These are phyloP conservation scores for Polydrusus pterygomalis DNA, from an alignment of 2,888 invertebrate species.

Conservation along the genomic window DNA sequence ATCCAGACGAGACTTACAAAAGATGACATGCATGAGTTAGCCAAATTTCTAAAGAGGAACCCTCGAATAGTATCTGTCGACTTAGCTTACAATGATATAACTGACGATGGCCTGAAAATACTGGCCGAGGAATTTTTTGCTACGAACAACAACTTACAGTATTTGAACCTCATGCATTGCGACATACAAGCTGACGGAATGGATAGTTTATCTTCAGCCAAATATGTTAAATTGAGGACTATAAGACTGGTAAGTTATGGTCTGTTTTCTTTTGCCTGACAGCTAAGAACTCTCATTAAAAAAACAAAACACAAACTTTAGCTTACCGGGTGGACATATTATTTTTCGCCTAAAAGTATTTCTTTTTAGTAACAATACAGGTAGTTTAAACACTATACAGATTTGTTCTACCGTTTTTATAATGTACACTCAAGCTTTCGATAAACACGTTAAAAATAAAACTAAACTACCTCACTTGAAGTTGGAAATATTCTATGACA, in stretches of 20 bases:
- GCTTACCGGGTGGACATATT: too few species aligned
- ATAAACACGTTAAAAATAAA: too few species aligned
- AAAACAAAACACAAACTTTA: too few species aligned
- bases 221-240: constrained; percentile 72
- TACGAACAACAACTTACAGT: constrained; percentile 72
- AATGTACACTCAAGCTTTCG: too few species aligned
- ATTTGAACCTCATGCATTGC: constrained; percentile 77
- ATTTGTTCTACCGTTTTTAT: too few species aligned
- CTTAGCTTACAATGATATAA: constrained; percentile 76
- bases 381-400: too few species aligned
- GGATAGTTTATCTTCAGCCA: constrained; percentile 53
- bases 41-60: constrained; percentile 72
- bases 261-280: too few species aligned
- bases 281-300: too few species aligned
- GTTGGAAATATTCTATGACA: too few species aligned
- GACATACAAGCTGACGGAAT: constrained; percentile 72
- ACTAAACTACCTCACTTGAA: too few species aligned
- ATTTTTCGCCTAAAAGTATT: too few species aligned
- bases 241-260: constrained; percentile 73
- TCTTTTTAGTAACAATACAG: too few species aligned
- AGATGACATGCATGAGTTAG: constrained; percentile 73
- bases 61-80: constrained; percentile 74
- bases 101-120: constrained; percentile 73
- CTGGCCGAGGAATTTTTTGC: constrained; percentile 72
- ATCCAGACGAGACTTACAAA: constrained; percentile 72